Evolutionary conservation across 2,888 invertebrate genomes (phyloP), one percentile per base, ranked within the genome.

Genomic region (Carcina quercana): DNA sequence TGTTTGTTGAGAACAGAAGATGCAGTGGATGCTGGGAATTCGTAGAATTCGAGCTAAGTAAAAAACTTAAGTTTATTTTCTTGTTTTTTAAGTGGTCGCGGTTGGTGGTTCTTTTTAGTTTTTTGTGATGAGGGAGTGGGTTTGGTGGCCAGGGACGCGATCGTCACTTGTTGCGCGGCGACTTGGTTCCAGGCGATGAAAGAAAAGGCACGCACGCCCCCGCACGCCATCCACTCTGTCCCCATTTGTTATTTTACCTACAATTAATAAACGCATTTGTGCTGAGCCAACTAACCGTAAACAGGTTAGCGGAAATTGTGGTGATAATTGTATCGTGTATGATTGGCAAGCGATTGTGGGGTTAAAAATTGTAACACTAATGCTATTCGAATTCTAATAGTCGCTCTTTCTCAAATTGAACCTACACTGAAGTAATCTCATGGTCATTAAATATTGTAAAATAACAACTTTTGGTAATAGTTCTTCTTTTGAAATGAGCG

Each of bases 121-220:
- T 24, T 26, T 33, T 30, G 38, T 41, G 41, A 41, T 47, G n/a
- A 50, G 51, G 52, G 51, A 52, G 53, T 55, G 56, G 55, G 49
- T 55, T 57, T 66, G 62, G 55, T 58, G 53, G 54, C 43, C 50
- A 54, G 52, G 50, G 60, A 45, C 22, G 50, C 56, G 52, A 61
- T 64, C 69, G 59, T 75, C 71, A 82, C 82, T 82, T 82, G 82
- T 82, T 82, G 80, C 80, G 58, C 70, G 59, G 50, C 45, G 69
- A 68, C 69, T 71, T 74, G 69, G 74, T 79, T 68, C 62, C 63
- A 64, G 29, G 64, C 64, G 66, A 58, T 70, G 71, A 61, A 53
- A 56, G 60, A 76, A 69, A 79, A 73, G 74, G 69, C 75, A 75
- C 78, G 75, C 78, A 78, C 68, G 72, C 62, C 50, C 61, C 54